These are phyloP conservation scores for Nothobranchius furzeri DNA, from an alignment of 2,113 vertebrate species.

Conservation along the genomic window DNA sequence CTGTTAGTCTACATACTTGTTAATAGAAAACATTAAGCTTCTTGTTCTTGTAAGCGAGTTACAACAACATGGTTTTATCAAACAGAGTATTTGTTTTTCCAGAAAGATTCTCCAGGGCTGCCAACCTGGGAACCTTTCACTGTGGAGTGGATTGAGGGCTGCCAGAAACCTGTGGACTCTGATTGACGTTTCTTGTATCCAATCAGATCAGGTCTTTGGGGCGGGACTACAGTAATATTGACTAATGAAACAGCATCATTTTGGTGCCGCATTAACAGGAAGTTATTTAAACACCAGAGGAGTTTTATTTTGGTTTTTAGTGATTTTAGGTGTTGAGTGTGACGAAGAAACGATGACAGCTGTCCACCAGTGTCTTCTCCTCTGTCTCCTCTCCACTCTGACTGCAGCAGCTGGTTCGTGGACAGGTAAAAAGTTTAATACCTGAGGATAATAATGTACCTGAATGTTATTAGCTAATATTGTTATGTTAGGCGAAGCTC, in stretches of 20 bases:
- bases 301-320: background rate
- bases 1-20: no score
- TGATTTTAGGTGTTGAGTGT: accelerated
- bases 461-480: no score
- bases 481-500: no score
- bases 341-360: slow-evolving; percentile 27
- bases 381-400: slow-evolving; percentile 36
- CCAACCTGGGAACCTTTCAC: no score
- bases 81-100: background rate
- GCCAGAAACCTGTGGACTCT: background rate
- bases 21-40: no score
- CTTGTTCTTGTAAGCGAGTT: no score
- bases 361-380: slow-evolving; percentile 1
- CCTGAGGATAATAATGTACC: no score
- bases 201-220: slow-evolving; percentile 2
- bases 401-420: background rate
- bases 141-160: no score
- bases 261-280: slow-evolving; percentile 36
- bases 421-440: slow-evolving; percentile 44
- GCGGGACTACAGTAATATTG: background rate
- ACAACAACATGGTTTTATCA: no score
- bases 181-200: slow-evolving; percentile 34
- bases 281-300: slow-evolving; percentile 43
- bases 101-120: background rate
- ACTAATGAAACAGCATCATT: slow-evolving; percentile 46